Base-by-base conservation (phyloP, 2,797 vertebrate species). In the Cuculus canorus region DNA sequence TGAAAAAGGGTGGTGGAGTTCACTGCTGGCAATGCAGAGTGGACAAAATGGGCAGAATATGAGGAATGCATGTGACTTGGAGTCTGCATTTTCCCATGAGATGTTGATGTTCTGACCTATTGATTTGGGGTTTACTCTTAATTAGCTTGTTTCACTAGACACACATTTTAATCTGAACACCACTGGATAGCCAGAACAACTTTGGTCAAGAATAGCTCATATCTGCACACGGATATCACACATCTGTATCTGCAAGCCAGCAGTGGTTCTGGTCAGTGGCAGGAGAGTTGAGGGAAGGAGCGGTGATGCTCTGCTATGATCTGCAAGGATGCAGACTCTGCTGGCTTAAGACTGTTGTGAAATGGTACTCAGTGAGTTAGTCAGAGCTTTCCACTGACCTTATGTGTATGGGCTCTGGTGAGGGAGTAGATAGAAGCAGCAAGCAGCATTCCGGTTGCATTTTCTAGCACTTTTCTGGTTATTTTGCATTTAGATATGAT, bases 291-390 rank as follows among this genome's bases (percentile, higher is more conserved):
- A 13, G 32, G 18, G 25, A 50, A 59, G 21, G 60, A 47, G 3
- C 1, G 2, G 22, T 5, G 43, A n/a, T 9, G 17, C 17, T 54
- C 9, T 2, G 0, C 27, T 64, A 0, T 14, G 2, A 4, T 37
- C 19, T 30, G 4, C 11, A 32, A 13, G n/a, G 78, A 27, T 14
- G 28, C 28, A 25, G 4, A 2, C 22, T 33, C 5, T 47, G 21
- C 27, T 75, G 50, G 25, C 13, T 2, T 30, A 0, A 22, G 45
- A 5, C 4, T 24, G 2, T 6, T 7, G 4, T 81, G 65, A 68
- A 70, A 41, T 15, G 15, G 24, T 19, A 9, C 17, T 57, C 37
- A 19, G 4, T 35, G n/a, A 54, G 3, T 37, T 37, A 56, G 30
- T 25, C 17, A 52, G 45, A n/a, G 11, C 28, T 53, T 87, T 68